Evolutionary conservation across 2,113 vertebrate genomes (phyloP), one percentile per base, ranked within the genome.

Genomic region (Siniperca chuatsi): DNA sequence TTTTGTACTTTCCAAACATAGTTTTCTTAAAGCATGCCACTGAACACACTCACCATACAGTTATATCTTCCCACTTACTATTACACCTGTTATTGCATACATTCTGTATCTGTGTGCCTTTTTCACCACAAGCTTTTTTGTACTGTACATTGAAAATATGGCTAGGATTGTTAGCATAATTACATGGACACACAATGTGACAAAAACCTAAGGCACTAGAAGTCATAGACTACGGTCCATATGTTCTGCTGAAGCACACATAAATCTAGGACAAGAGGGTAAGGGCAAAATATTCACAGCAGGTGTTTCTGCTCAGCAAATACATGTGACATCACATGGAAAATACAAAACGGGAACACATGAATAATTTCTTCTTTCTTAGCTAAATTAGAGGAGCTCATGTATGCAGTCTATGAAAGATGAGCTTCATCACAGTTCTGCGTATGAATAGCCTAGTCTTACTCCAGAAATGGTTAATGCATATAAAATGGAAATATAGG

Each of bases 201-300:
- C 84, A 89, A 57, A 81, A 35, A 80, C 92, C 91, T 92, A 96
- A 96, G 96, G 96, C 96, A 96, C 96, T 93, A 86, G 73, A 90
- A 91, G 83, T 94, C 67, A 44, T 55, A 82, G 75, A 82, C 64
- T 68, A 89, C 69, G 57, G 78, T 78, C 82, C 74, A 62, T 70
- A 67, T 83, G 79, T 87, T 90, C 82, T 91, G 80, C 88, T 88
- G 69, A 88, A 89, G 88, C 88, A 83, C 75, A 87, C 60, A 50
- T 35, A 89, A 62, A 88, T 81, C 62, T 84, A 84, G 79, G 84
- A 84, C 44, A 1, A 75, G 37, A 60, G 15, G 52, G 61, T 55
- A 86, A 68, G 67, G 82, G 78, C 57, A 57, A 87, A 82, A 76
- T 81, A 78, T 72, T 89, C 68, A 89, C 77, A 81, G 81, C 80